Base-by-base conservation (phyloP, 2,113 vertebrate species). In the Myocastor coypus region DNA sequence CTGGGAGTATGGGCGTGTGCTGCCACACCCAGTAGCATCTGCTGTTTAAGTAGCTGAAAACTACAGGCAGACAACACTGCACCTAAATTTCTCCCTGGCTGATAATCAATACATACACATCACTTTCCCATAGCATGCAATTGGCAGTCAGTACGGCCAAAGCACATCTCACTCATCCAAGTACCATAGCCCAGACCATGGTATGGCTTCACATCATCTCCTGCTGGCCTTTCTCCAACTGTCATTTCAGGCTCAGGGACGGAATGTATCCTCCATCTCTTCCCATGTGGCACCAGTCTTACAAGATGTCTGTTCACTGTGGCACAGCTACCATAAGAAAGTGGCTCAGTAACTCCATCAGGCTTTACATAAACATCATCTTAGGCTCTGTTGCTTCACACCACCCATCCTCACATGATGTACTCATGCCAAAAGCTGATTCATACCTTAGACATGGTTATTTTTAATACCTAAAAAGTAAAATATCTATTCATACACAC, bases 401-500 rank as follows among this genome's bases (percentile, higher is more conserved):
- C 77, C 20, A 42, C 64, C 69, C 20, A 68, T 89, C 32, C 71
- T 52, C 40, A 81, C n/a, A 63, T 73, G 57, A 69, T 82, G 64
- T 14, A 28, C 24, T 20, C 13, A 63, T 40, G 26, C 83, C 90
- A 59, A 83, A 77, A 63, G 30, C 37, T 87, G 78, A 81, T 52
- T 96, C 87, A 63, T 57, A 69, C 55, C 68, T 88, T 83, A 80
- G 83, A 93, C 71, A 4, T 12, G 2, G 40, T 71, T 26, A 6
- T 86, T 83, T 97, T 69, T 61, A 42, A 91, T 42, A 83, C 30
- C 37, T 84, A 30, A 69, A 68, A 46, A 50, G 26, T 82, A 77
- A 83, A 91, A 40, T 81, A 46, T 68, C 28, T 91, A 42, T 63
- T 94, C 78, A 83, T 26, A 26, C 24, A 63, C 10, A 17, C 82